phyloP scores from a whole-genome alignment of 1,140 invertebrate genomes.

The Notospermus geniculatus region DNA sequence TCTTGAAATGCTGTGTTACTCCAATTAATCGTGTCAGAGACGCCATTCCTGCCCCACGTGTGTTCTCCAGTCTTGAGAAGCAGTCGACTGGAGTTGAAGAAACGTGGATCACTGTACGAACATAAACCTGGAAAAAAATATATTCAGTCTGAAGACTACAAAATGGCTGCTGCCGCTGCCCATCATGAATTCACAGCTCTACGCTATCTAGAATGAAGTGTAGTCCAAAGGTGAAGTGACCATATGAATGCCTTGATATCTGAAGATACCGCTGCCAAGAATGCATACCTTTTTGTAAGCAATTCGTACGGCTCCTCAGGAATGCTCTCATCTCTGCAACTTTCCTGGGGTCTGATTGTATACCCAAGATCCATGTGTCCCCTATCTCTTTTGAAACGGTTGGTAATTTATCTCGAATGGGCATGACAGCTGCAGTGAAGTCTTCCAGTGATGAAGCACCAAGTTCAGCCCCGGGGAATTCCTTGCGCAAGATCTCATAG shows the following conservation, averaged over 20 bases:
- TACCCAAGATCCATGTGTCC: conserved; percentile 52
- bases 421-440: conserved; percentile 30
- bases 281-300: conserved; percentile 21
- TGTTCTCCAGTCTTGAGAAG: conserved; percentile 43
- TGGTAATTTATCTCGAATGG: conserved; percentile 25
- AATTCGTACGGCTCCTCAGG: conserved; percentile 28
- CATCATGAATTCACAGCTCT: no score
- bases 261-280: no score
- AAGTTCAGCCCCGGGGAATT: conserved; percentile 40
- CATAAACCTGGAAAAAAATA: no score
- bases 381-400: conserved; percentile 38
- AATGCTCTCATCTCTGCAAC: conserved; percentile 33
- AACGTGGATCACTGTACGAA: no score
- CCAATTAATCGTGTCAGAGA: conserved; percentile 38
- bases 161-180: no score
- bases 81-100: conserved; percentile 33
- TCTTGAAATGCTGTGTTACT: conserved; percentile 32
- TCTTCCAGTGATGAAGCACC: conserved; percentile 39
- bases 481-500: conserved; percentile 37
- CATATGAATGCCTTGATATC: no score
- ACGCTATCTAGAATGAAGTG: no score
- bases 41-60: conserved; percentile 36
- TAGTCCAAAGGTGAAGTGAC: no score
- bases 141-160: no score
- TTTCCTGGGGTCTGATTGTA: conserved; percentile 45